These are phyloP conservation scores for Strix occidentalis DNA, from an alignment of 2,797 vertebrate species.

Conservation along the genomic window DNA sequence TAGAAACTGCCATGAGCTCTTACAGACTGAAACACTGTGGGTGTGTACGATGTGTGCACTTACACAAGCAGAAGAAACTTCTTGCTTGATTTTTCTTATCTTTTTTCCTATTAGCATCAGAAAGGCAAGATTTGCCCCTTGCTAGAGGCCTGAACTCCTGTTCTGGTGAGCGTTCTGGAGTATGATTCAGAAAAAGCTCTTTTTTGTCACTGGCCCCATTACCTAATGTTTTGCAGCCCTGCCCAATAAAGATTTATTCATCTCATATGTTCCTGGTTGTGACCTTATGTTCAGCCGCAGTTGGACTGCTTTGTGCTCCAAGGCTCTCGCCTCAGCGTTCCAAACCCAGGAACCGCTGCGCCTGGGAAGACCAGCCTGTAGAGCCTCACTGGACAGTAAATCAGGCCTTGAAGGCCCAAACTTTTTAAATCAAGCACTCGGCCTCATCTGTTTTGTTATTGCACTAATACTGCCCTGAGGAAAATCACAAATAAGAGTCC, in stretches of 20 bases:
- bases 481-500: neutral
- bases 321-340: neutral
- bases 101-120: neutral
- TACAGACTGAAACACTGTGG: neutral
- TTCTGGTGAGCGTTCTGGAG: neutral
- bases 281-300: conserved; percentile 37
- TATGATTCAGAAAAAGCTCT: conserved; percentile 25
- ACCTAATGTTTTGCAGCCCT: conserved; percentile 53
- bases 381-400: neutral
- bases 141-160: neutral
- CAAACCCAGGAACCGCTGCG: neutral
- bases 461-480: neutral
- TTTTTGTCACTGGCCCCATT: conserved; percentile 53
- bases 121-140: neutral
- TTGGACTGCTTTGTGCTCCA: conserved; percentile 1
- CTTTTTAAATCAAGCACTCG: neutral
- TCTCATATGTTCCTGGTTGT: conserved; percentile 57
- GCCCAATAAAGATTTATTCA: conserved; percentile 56
- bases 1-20: neutral
- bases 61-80: neutral
- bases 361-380: conserved; percentile 18
- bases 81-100: neutral
- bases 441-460: neutral
- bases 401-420: neutral
- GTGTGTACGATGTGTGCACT: neutral